A percentile compares a stretch with the other conserved stretches of the same genome.
These are phyloP conservation scores for Eupithecia inturbata DNA, from an alignment of 2,888 invertebrate genomes.

Conservation along the genomic window DNA sequence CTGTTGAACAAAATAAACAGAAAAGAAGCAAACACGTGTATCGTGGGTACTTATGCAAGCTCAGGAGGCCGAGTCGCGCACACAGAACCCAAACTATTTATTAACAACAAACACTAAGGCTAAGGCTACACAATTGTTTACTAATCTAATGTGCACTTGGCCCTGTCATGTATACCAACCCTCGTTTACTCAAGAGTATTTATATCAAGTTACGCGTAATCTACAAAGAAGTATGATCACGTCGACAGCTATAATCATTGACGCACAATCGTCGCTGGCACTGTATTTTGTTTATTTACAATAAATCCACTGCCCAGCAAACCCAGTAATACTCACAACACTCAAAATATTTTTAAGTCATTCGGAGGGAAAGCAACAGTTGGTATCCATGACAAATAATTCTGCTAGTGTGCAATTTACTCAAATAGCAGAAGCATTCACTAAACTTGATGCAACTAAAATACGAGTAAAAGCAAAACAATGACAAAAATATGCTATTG, in stretches of 20 bases:
- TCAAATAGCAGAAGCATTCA: slow-evolving; percentile 64
- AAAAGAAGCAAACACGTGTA: slow-evolving; percentile 77
- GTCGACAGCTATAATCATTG: slow-evolving; percentile 4
- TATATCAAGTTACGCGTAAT: not conserved
- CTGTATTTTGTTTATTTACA: slow-evolving; percentile 12
- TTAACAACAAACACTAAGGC: slow-evolving; percentile 57
- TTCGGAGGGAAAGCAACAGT: slow-evolving; percentile 19
- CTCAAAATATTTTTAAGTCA: slow-evolving; percentile 5
- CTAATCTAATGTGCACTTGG: slow-evolving; percentile 31
- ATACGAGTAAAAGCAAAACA: slow-evolving; percentile 60
- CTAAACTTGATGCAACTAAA: slow-evolving; percentile 56
- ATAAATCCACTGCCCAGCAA: slow-evolving; percentile 16
- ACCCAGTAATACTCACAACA: not conserved
- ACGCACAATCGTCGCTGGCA: slow-evolving; percentile 13
- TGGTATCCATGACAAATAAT: slow-evolving; percentile 58
- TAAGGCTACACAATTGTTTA: slow-evolving; percentile 31
- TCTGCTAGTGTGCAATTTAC: slow-evolving; percentile 51
- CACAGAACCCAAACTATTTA: slow-evolving; percentile 67
- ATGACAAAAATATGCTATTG: slow-evolving; percentile 45
- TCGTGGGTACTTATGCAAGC: slow-evolving; percentile 73
- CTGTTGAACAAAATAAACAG: slow-evolving; percentile 88
- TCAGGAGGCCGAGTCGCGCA: slow-evolving; percentile 65
- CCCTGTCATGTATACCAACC: slow-evolving; percentile 50
- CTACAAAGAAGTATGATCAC: not conserved
- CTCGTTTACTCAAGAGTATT: not conserved